Conservation (phyloP, 2,888 invertebrate species). For the Harpalus rubripes region DNA sequence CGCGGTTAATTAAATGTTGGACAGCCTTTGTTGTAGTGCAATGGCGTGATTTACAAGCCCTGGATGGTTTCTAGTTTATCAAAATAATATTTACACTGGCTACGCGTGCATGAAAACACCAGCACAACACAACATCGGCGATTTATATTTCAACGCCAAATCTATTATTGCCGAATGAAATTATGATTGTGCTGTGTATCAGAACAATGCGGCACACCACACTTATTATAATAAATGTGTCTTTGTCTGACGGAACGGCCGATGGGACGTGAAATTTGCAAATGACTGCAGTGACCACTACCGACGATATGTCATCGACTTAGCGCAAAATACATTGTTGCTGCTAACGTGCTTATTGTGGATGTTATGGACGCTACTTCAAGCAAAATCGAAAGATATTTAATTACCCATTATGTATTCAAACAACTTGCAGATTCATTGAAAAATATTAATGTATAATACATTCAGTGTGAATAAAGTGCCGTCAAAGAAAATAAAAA, state of each 20-base stretch:
- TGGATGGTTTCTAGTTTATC: conserved; percentile 63
- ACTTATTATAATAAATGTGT: conserved; percentile 61
- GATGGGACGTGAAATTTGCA: conserved; percentile 41
- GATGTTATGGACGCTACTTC: background rate
- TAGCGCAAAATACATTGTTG: conserved; percentile 2
- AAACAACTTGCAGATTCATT: background rate
- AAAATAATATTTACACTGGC: conserved; percentile 65
- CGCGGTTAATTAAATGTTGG: conserved; percentile 67
- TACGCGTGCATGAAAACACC: conserved; percentile 64
- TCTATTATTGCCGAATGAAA: conserved; percentile 65
- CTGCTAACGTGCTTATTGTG: background rate
- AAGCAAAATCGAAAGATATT: background rate
- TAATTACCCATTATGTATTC: conserved; percentile 3
- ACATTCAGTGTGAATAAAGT: background rate
- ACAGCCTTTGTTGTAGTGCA: conserved; percentile 65
- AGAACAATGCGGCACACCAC: conserved; percentile 51
- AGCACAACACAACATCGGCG: conserved; percentile 35
- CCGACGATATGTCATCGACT: background rate
- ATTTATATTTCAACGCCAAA: conserved; percentile 62
- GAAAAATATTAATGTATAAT: background rate
- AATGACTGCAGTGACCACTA: conserved; percentile 14
- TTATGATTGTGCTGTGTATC: conserved; percentile 57
- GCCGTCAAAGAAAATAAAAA: background rate
- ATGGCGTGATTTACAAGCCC: conserved; percentile 62
- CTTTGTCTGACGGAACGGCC: conserved; percentile 45